Conservation (phyloP, 2,113 vertebrate species). For the Machaerirhynchus nigripectus region DNA sequence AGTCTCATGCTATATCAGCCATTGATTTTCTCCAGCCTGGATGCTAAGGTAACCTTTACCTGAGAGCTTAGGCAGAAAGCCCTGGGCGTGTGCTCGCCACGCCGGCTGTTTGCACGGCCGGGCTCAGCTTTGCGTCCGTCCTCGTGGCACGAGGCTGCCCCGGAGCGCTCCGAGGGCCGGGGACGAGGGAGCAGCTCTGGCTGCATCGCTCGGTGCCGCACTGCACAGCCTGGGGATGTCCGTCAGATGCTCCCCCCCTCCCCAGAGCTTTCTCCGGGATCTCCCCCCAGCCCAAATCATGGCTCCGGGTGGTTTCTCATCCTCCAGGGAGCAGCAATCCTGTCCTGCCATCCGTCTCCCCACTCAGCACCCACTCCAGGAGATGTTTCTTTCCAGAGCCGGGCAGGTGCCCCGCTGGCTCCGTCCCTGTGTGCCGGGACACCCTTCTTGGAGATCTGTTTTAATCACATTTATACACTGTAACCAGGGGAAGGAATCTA, state of each 20-base stretch:
- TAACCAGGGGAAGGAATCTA: constrained; percentile 53
- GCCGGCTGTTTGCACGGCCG: constrained; percentile 18
- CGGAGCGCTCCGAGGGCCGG: neutral
- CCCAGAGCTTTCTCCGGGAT: neutral
- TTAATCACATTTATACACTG: constrained; percentile 64
- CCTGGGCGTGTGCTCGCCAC: neutral
- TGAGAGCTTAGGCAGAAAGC: constrained; percentile 49
- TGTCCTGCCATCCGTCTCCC: neutral
- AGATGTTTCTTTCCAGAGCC: neutral
- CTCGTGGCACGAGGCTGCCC: fast-evolving
- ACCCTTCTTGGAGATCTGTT: constrained; percentile 30
- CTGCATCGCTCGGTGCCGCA: fast-evolving
- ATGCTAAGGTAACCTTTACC: constrained; percentile 68
- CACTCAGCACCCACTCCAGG: neutral
- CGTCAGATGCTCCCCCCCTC: neutral
- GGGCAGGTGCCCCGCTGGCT: neutral
- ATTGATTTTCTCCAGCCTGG: constrained; percentile 67
- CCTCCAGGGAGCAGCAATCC: neutral
- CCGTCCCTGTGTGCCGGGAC: neutral
- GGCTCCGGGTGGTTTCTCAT: fast-evolving
- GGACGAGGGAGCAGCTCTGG: neutral
- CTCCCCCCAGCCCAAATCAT: fast-evolving
- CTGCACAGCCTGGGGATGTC: fast-evolving
- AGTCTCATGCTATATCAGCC: constrained; percentile 55
- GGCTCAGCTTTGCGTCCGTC: neutral